phyloP scores from a whole-genome alignment of 2,888 invertebrate genomes.

The Chrysina gloriosa region DNA sequence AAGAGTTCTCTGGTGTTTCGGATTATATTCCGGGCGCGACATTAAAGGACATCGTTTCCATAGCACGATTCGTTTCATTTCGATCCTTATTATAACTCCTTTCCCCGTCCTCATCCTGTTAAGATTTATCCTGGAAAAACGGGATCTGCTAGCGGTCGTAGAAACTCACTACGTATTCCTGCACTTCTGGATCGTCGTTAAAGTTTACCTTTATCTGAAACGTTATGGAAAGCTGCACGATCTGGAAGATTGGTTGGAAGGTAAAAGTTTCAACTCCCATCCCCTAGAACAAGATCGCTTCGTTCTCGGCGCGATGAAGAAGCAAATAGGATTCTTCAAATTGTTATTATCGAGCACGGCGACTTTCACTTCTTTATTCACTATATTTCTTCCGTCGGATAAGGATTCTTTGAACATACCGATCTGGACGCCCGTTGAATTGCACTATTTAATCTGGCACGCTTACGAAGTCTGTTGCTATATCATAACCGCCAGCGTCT shows the following conservation, averaged over 20 bases:
- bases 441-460: constrained; percentile 1
- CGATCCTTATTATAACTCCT: not conserved
- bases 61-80: not conserved
- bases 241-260: constrained; percentile 9
- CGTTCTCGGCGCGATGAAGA: not conserved
- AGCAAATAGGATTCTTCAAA: constrained; percentile 6
- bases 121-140: not conserved
- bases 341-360: not conserved
- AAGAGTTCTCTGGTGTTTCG: constrained; percentile 10
- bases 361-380: constrained; percentile 1
- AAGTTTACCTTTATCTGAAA: not conserved
- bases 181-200: constrained; percentile 13
- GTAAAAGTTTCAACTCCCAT: constrained; percentile 10
- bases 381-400: not conserved
- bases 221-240: not conserved
- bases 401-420: not conserved
- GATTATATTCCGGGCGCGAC: constrained; percentile 8
- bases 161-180: constrained; percentile 23
- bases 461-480: constrained; percentile 7
- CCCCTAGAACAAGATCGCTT: constrained; percentile 5
- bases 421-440: constrained; percentile 14
- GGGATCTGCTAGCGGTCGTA: not conserved
- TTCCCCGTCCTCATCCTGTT: not conserved
- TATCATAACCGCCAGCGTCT: not conserved
- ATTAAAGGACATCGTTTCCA: not conserved